A percentile compares a stretch with the other conserved stretches of the same genome.
These are phyloP conservation scores for Isoperla grammatica DNA, from an alignment of 2,888 invertebrate species.

Conservation along the genomic window DNA sequence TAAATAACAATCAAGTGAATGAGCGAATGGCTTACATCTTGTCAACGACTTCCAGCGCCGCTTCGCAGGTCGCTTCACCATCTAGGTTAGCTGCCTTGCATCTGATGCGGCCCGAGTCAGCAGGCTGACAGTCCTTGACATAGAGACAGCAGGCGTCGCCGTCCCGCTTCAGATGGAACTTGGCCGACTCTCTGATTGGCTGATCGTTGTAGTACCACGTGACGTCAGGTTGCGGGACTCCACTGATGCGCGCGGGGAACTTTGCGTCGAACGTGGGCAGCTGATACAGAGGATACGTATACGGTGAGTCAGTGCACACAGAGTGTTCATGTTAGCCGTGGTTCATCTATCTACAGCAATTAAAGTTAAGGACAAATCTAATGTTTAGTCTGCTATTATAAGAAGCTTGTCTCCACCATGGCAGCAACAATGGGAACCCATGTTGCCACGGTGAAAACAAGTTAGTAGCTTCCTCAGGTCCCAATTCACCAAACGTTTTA, in stretches of 20 bases:
- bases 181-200: slow-evolving; percentile 61
- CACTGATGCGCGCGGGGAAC: slow-evolving; percentile 72
- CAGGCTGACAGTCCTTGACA: slow-evolving; percentile 59
- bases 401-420: not conserved
- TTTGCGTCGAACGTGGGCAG: slow-evolving; percentile 73
- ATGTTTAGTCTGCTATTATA: not conserved
- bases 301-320: too few relatives aligned
- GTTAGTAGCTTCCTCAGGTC: too few relatives aligned
- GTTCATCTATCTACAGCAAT: too few relatives aligned
- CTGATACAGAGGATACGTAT: too few relatives aligned
- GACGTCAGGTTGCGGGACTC: slow-evolving; percentile 78
- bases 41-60: slow-evolving; percentile 69
- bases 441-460: too few relatives aligned
- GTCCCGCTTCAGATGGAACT: slow-evolving; percentile 69
- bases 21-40: slow-evolving; percentile 64
- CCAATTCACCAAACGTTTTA: too few relatives aligned
- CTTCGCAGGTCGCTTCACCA: slow-evolving; percentile 70
- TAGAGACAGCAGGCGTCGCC: slow-evolving; percentile 74
- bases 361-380: too few relatives aligned
- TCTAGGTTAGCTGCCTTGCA: slow-evolving; percentile 76
- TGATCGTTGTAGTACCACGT: slow-evolving; percentile 82
- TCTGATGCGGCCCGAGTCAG: slow-evolving; percentile 68
- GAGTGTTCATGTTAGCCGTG: slow-evolving; percentile 7
- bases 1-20: too few relatives aligned
- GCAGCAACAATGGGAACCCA: too few relatives aligned